Evolutionary conservation across 2,113 vertebrate species (phyloP).

Genomic region (Platichthys flesus): DNA sequence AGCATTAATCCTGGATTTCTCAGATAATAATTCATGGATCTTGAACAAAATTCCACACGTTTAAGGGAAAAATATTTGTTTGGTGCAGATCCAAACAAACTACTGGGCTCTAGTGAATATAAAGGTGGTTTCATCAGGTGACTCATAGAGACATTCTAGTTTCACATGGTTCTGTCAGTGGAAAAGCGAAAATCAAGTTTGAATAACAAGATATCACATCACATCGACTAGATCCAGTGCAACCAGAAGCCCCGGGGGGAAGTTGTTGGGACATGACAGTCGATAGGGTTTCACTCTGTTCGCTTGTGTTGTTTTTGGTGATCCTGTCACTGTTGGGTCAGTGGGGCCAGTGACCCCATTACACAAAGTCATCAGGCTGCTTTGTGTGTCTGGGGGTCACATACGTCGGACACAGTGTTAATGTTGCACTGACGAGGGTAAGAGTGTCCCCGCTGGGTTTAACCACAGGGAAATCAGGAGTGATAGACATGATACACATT

Average conservation of each 20-base stretch:
- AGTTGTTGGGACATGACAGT: conserved; percentile 14
- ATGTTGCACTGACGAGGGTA: conserved; percentile 8
- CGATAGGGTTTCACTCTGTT: conserved; percentile 35
- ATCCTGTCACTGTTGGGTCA: conserved; percentile 30
- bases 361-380: not conserved
- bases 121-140: too few relatives aligned
- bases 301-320: conserved; percentile 8
- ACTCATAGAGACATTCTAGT: too few relatives aligned
- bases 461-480: conserved; percentile 30
- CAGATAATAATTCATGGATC: too few relatives aligned
- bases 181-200: conserved; percentile 3
- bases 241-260: conserved; percentile 15
- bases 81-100: too few relatives aligned
- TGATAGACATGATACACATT: conserved; percentile 8
- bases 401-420: not conserved
- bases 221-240: conserved; percentile 24
- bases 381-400: not conserved
- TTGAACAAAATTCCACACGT: not conserved
- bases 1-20: not conserved
- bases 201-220: conserved; percentile 17
- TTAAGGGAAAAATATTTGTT: too few relatives aligned
- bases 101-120: too few relatives aligned
- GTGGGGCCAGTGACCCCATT: conserved; percentile 31
- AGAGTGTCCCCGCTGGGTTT: conserved; percentile 20
- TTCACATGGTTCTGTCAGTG: not conserved